Conservation (phyloP, 2,113 vertebrate genomes). For the Rhea pennata region DNA sequence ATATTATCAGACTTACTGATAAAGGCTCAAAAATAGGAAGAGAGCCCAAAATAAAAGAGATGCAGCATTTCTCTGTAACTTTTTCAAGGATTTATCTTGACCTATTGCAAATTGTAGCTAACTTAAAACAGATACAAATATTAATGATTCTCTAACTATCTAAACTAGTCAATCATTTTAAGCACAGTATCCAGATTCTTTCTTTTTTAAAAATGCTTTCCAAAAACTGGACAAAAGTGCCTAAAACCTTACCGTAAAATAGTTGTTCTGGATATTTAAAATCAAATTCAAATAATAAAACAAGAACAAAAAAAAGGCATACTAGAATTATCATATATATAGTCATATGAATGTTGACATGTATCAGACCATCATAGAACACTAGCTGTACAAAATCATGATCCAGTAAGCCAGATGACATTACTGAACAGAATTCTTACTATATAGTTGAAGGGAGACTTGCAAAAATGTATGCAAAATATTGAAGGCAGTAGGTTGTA, state of each 20-base stretch:
- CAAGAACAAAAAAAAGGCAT: not conserved
- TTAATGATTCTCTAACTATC: not conserved
- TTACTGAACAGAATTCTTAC: not conserved
- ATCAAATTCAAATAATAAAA: not conserved
- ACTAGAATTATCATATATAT: not conserved
- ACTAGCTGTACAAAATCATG: not conserved
- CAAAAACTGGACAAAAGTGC: not conserved
- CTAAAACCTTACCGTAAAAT: not conserved
- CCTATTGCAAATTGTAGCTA: not conserved
- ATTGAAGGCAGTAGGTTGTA: not conserved
- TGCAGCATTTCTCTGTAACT: not conserved
- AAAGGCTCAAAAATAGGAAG: not conserved
- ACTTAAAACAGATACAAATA: not conserved
- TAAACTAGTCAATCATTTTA: not conserved
- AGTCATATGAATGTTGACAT: not conserved
- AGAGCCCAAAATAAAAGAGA: not conserved
- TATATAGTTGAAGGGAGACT: not conserved
- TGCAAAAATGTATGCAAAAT: not conserved
- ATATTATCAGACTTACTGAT: not conserved
- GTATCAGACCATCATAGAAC: not conserved
- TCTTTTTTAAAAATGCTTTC: not conserved
- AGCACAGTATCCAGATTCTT: not conserved
- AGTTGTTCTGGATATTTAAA: not conserved
- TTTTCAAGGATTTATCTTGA: not conserved
- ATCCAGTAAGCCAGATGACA: not conserved